Evolutionary conservation across 2,888 invertebrate genomes (phyloP).

Genomic region (Portevinia maculata): DNA sequence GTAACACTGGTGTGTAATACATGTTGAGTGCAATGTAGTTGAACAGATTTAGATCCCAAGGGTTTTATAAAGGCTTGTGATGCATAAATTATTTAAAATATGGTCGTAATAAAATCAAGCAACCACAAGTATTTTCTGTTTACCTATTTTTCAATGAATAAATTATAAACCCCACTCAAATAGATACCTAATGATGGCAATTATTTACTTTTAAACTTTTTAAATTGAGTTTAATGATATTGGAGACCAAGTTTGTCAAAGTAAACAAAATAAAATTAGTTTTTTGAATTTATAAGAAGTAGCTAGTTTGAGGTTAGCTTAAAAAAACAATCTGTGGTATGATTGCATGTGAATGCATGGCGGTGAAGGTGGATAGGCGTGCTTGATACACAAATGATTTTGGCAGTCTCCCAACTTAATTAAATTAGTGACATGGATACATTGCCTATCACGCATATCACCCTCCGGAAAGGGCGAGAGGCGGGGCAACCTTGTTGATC

Average conservation of each 20-base stretch:
- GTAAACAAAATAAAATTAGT: too few relatives aligned
- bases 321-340: too few relatives aligned
- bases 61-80: slow-evolving; percentile 3
- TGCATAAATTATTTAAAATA: neutral
- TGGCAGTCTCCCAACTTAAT: too few relatives aligned
- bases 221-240: neutral
- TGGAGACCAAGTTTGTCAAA: neutral
- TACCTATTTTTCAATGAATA: neutral
- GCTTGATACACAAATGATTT: too few relatives aligned
- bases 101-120: neutral
- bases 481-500: too few relatives aligned
- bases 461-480: too few relatives aligned
- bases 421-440: too few relatives aligned
- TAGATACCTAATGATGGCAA: neutral
- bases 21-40: slow-evolving; percentile 25
- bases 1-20: slow-evolving; percentile 32
- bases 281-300: too few relatives aligned
- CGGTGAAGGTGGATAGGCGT: too few relatives aligned
- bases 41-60: neutral
- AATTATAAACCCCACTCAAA: neutral
- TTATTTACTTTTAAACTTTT: neutral
- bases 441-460: too few relatives aligned
- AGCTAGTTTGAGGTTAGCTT: too few relatives aligned
- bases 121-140: neutral
- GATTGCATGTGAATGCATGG: too few relatives aligned